These are phyloP conservation scores for Myotis pilosus DNA, from an alignment of 2,797 vertebrate species.

Conservation along the genomic window DNA sequence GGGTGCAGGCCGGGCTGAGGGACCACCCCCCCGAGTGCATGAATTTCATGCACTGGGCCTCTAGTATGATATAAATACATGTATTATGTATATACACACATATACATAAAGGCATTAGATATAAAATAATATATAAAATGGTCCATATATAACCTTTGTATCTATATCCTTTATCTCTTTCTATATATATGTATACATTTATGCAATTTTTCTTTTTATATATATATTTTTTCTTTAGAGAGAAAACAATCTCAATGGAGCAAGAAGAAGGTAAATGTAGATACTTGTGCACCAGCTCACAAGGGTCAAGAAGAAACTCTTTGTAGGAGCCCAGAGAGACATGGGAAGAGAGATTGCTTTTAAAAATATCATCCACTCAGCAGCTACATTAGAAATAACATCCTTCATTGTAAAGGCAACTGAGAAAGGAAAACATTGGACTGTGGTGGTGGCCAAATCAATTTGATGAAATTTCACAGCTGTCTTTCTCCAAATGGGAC, in stretches of 20 bases:
- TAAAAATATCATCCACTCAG: not conserved
- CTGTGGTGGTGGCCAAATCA: not conserved
- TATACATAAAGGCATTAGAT: not conserved
- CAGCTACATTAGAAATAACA: constrained; percentile 39
- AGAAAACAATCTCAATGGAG: not conserved
- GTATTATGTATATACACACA: not conserved
- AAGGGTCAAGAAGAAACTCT: not conserved
- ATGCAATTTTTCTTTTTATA: not conserved
- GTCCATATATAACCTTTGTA: not conserved
- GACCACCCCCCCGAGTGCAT: too few species aligned
- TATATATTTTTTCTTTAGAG: not conserved
- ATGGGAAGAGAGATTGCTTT: not conserved
- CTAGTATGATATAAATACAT: not conserved
- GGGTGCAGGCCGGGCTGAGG: too few species aligned
- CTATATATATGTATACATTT: not conserved
- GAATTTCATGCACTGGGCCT: too few species aligned
- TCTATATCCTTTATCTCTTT: not conserved
- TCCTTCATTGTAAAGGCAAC: constrained; percentile 35
- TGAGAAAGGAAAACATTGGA: not conserved
- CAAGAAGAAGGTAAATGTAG: not conserved
- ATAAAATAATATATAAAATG: not conserved
- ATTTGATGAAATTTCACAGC: not conserved
- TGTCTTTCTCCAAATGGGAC: not conserved
- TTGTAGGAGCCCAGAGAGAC: not conserved
- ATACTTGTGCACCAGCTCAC: not conserved